Percentiles rank a stretch among this genome's conserved stretches.
These are phyloP conservation scores for Chunga burmeisteri DNA, from an alignment of 2,113 vertebrate genomes.

Conservation along the genomic window DNA sequence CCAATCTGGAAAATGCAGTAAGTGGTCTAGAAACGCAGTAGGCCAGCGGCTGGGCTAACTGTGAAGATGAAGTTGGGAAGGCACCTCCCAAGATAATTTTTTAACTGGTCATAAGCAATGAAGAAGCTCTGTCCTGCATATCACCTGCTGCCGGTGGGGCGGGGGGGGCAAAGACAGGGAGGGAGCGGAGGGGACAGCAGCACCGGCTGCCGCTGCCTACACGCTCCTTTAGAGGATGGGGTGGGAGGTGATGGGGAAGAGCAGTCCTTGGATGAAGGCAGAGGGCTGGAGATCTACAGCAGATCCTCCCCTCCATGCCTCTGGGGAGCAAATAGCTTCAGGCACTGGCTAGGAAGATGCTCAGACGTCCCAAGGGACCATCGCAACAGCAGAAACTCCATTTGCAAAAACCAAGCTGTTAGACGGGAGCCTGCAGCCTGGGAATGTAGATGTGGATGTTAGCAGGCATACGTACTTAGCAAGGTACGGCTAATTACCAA, in stretches of 20 bases:
- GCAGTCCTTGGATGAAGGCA: not conserved
- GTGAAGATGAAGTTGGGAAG: not conserved
- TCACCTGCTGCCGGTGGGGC: fast-evolving
- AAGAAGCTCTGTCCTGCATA: not conserved
- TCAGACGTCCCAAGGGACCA: not conserved
- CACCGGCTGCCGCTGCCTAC: fast-evolving
- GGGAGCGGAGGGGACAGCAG: not conserved
- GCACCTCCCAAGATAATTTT: not conserved
- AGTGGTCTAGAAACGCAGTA: not conserved
- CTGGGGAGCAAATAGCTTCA: not conserved
- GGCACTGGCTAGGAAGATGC: not conserved
- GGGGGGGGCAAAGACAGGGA: not conserved
- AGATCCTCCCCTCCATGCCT: not conserved
- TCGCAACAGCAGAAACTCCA: not conserved
- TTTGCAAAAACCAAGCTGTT: not conserved
- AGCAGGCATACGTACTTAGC: not conserved
- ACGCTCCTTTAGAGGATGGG: not conserved
- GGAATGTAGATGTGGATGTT: not conserved
- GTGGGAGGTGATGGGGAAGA: not conserved
- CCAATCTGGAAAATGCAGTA: not conserved
- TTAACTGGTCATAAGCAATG: not conserved
- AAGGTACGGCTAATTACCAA: not conserved
- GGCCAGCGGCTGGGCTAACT: not conserved
- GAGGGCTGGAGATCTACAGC: not conserved
- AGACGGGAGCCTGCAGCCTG: not conserved